These are phyloP conservation scores for Pangasianodon gigas DNA, from an alignment of 2,113 vertebrate species.

Conservation along the genomic window DNA sequence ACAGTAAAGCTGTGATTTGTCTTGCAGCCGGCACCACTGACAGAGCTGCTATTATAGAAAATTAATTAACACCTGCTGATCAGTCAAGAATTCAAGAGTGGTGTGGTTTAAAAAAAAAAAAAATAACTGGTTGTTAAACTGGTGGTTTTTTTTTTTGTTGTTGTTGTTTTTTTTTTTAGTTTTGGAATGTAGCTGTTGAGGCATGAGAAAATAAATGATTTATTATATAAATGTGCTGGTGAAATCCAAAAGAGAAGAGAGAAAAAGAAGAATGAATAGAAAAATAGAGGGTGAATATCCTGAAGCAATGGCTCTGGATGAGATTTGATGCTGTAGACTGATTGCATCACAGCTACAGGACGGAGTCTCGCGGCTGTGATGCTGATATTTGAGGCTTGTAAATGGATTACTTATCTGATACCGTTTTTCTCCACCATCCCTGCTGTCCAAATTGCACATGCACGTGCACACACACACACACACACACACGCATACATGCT, in stretches of 20 bases:
- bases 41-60: background rate
- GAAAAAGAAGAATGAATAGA: background rate
- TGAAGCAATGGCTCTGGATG: background rate
- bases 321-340: constrained; percentile 12
- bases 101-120: background rate
- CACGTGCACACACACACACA: background rate
- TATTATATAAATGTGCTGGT: background rate
- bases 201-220: background rate
- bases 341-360: background rate
- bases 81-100: background rate
- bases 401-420: background rate
- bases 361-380: background rate
- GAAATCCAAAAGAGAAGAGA: background rate
- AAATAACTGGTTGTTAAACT: too few species aligned
- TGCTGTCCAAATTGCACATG: background rate
- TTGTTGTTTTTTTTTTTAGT: too few species aligned
- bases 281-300: background rate
- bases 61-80: background rate
- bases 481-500: background rate
- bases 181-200: too few species aligned
- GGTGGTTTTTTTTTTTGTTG: too few species aligned
- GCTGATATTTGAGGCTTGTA: constrained; percentile 4
- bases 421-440: background rate
- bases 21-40: background rate
- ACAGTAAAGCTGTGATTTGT: background rate